Conservation (phyloP, 2,113 vertebrate species). For the Heterochromis multidens region DNA sequence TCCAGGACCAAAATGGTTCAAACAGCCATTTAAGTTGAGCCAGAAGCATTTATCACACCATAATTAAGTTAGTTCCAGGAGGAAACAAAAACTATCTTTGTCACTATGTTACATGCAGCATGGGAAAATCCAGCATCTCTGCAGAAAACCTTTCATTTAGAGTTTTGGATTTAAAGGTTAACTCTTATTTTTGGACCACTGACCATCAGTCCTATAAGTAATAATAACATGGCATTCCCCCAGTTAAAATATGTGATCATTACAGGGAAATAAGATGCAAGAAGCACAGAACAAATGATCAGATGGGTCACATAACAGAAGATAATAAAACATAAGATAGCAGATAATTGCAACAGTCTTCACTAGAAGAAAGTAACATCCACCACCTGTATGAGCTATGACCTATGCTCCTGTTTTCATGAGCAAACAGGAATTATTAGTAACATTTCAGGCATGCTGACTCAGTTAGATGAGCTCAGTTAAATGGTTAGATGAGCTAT, state of each 20-base stretch:
- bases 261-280: not conserved
- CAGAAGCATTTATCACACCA: slow-evolving; percentile 29
- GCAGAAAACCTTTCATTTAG: not conserved
- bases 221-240: not conserved
- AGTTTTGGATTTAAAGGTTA: not conserved
- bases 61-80: slow-evolving; percentile 44
- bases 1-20: not conserved
- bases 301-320: not conserved
- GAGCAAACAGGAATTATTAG: not conserved
- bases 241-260: not conserved
- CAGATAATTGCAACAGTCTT: not conserved
- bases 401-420: not conserved
- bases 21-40: slow-evolving; percentile 12
- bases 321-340: too few species aligned
- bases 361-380: not conserved
- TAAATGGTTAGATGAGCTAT: too few species aligned
- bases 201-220: not conserved
- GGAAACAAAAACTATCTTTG: slow-evolving; percentile 27
- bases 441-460: not conserved
- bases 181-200: not conserved
- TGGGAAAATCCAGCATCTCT: slow-evolving; percentile 1
- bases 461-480: too few species aligned
- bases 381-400: not conserved
- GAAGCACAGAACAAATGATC: not conserved
- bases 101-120: slow-evolving; percentile 3